phyloP scores from a whole-genome alignment of 2,113 vertebrate genomes.

The Carlito syrichta region DNA sequence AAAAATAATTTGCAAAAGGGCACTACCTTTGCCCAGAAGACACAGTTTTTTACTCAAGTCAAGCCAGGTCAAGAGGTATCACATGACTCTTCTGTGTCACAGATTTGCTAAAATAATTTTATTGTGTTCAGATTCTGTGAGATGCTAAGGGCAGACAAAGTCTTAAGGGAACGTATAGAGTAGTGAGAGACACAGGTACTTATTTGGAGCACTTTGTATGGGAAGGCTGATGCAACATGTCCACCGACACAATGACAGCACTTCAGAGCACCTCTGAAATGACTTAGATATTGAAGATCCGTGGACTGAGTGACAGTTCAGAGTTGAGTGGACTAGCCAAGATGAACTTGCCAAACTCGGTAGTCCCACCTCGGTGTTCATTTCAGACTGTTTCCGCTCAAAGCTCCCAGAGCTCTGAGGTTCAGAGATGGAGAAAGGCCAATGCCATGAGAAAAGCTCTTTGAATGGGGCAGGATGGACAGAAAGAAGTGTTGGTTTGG shows the following conservation, averaged over 20 bases:
- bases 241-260: rapidly evolving
- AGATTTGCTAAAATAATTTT: neutral
- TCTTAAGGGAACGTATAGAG: too few species aligned
- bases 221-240: too few species aligned
- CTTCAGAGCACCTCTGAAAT: neutral
- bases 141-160: neutral
- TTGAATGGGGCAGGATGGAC: neutral
- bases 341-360: neutral
- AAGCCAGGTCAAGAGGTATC: neutral
- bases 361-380: neutral
- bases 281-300: neutral
- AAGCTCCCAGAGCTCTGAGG: neutral
- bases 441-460: neutral
- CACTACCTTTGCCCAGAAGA: neutral
- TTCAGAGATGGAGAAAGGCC: too few species aligned
- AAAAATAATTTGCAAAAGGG: neutral
- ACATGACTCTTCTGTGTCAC: neutral
- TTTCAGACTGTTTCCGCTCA: neutral
- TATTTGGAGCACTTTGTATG: too few species aligned
- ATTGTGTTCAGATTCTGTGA: rapidly evolving
- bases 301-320: neutral
- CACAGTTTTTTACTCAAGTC: too few species aligned
- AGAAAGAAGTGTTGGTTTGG: neutral
- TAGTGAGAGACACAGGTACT: rapidly evolving
- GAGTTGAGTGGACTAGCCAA: neutral